Base-by-base conservation (phyloP, 2,888 invertebrate genomes). In the Willowsia nigromaculata region DNA sequence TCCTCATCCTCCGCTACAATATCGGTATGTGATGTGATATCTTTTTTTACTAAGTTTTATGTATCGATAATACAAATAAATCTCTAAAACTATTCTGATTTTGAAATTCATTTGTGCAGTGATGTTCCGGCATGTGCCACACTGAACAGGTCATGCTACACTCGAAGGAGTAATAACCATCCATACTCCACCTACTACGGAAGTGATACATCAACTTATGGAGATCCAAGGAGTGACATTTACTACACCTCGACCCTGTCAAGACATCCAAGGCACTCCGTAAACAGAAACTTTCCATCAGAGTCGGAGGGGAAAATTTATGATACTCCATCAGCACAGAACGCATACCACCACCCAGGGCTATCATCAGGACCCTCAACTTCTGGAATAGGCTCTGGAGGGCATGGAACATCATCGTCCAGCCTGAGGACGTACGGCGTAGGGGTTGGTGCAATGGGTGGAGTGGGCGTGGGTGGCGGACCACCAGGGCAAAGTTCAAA, bases 91-190 rank as follows among this genome's bases (percentile, higher is more conserved):
- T n/a, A n/a, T n/a, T n/a, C n/a, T n/a, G n/a, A n/a, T n/a, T n/a
- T n/a, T n/a, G n/a, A n/a, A n/a, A n/a, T 37, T 6, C 18, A 27
- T 62, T 65, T 65, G 22, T 86, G 9, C 85, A 92, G 92, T 84
- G 92, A 92, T 84, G 92, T 92, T 89, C 92, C 92, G 59, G 91
- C 92, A 11, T 92, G 92, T 90, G 92, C 92, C n/a, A 92, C 92
- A 25, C 84, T 92, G 22, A 92, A 92, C 47, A 59, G 92, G 43
- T 83, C 91, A 30, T 92, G 92, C 81, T 92, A 92, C 91, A 90
- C 85, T 47, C 85, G 90, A 43, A 71, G 92, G 76, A 90, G 91
- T 65, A 90, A 85, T 47, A 88, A 90, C 37, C 89, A 91, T 30
- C 92, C 91, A 1, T 92, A 91, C 81, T 88, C 91, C n/a, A 90